Evolutionary conservation across 2,888 invertebrate genomes (phyloP).

Genomic region (Platynereis dumerilii): DNA sequence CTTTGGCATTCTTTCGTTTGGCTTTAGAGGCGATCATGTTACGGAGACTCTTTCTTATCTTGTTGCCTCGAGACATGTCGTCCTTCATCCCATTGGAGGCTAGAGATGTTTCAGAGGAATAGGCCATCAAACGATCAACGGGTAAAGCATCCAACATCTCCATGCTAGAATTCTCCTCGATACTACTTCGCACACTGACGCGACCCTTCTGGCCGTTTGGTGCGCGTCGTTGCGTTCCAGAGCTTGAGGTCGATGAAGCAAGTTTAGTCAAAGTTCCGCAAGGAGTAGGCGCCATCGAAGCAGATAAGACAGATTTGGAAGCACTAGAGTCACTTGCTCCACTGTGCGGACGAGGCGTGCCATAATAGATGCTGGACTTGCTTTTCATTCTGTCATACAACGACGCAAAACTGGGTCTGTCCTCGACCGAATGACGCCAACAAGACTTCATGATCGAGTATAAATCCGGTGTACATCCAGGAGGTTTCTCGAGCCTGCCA

Average conservation of each 20-base stretch:
- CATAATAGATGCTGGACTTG: constrained; percentile 40
- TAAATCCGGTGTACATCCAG: constrained; percentile 35
- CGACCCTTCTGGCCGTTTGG: constrained; percentile 2
- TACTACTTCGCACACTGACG: constrained; percentile 2
- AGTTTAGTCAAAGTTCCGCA: neutral
- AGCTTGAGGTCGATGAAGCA: constrained; percentile 10
- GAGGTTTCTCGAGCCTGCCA: constrained; percentile 39
- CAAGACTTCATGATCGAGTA: constrained; percentile 38
- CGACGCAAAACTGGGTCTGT: constrained; percentile 35
- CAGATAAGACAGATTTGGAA: neutral
- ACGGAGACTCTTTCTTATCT: constrained; percentile 38
- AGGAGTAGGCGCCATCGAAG: constrained; percentile 11
- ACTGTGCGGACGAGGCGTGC: constrained; percentile 12
- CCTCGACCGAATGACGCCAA: constrained; percentile 34
- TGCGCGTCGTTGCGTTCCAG: constrained; percentile 9
- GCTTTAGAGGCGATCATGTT: constrained; percentile 33
- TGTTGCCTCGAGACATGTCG: constrained; percentile 33
- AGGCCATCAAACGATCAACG: constrained; percentile 12
- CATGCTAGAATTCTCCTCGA: neutral
- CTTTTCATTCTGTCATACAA: constrained; percentile 39
- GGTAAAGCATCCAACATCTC: neutral
- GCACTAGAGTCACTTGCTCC: constrained; percentile 3
- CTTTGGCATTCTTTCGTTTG: constrained; percentile 15
- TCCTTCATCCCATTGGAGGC: constrained; percentile 26
- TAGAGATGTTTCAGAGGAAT: constrained; percentile 33